Base-by-base conservation (phyloP, 53 echinoderm and acorn worm genomes). In the Crossaster papposus region DNA sequence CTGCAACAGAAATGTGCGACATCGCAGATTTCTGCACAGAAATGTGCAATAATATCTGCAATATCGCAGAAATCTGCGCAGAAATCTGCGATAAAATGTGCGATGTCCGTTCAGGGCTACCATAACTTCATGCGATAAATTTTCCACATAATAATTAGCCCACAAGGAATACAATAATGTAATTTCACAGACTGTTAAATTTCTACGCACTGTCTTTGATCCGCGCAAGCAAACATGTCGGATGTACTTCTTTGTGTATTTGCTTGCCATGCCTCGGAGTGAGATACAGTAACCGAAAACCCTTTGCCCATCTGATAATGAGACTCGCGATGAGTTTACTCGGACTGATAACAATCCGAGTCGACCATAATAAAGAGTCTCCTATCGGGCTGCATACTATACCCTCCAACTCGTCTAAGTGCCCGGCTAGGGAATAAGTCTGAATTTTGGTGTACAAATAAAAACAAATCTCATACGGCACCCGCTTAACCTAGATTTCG, bases 401-500 rank as follows among this genome's bases (percentile, higher is more conserved):
- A 74, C 36, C 44, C 44, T 58, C 58, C 58, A 20, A 68, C 68
- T 34, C 75, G 26, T 5, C 75, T 35, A 74, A 74, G 75, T 74
- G 75, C 36, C n/a, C 36, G 36, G 28, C 75, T 35, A 17, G 75
- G 75, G 75, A 74, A 74, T 74, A 11, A 36, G 33, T 33, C 28
- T 10, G 34, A 12, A 10, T 33, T 3, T 33, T 44, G 44, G 9
- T 44, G 9, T 44, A 44, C 44, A 44, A 44, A 44, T 7, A 44
- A 36, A n/a, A n/a, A n/a, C n/a, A n/a, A n/a, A n/a, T n/a, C n/a
- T n/a, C 14, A 33, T 36, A 36, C 36, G 75, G 36, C 36, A 74
- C 35, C 36, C 36, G 82, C 82, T 82, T 82, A 82, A 82, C 82
- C 82, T 65, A 82, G 82, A 82, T 82, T 65, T 65, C 3, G 68